These are phyloP conservation scores for Eristalinus sepulchralis DNA, from an alignment of 2,888 invertebrate species.

Conservation along the genomic window DNA sequence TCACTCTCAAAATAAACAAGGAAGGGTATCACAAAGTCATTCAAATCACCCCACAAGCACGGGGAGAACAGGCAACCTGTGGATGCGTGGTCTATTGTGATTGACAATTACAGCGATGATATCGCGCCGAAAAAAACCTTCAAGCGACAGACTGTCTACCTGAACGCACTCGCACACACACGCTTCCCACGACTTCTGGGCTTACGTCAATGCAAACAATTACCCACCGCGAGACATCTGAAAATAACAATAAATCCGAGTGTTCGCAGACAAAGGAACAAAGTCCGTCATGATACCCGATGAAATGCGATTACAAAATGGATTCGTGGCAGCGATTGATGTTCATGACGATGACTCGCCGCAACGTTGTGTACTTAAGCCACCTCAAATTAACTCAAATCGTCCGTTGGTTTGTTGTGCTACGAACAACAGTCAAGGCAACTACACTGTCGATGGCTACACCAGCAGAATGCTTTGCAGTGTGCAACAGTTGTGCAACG, in stretches of 20 bases:
- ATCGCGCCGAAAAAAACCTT: neutral
- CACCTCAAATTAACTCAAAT: constrained; percentile 2
- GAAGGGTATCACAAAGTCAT: neutral
- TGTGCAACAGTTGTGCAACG: constrained; percentile 34
- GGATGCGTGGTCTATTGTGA: neutral
- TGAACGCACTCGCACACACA: neutral
- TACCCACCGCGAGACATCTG: neutral
- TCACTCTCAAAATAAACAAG: neutral
- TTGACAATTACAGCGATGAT: constrained; percentile 16
- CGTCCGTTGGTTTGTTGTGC: neutral
- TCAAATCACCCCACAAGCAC: neutral
- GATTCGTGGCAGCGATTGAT: constrained; percentile 14
- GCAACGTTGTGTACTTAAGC: neutral
- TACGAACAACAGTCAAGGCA: neutral
- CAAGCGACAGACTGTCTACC: constrained; percentile 4
- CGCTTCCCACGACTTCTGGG: neutral
- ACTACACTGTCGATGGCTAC: constrained; percentile 13
- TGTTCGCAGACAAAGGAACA: neutral
- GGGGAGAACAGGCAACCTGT: neutral
- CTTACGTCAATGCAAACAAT: constrained; percentile 35
- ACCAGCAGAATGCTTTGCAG: neutral
- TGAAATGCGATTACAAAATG: constrained; percentile 32
- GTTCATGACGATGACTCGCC: constrained; percentile 14
- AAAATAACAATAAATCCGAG: constrained; percentile 34
- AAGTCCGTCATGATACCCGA: constrained; percentile 2